phyloP scores from a whole-genome alignment of 92 coral and sea anemone species.

The Epizoanthus scotinus region DNA sequence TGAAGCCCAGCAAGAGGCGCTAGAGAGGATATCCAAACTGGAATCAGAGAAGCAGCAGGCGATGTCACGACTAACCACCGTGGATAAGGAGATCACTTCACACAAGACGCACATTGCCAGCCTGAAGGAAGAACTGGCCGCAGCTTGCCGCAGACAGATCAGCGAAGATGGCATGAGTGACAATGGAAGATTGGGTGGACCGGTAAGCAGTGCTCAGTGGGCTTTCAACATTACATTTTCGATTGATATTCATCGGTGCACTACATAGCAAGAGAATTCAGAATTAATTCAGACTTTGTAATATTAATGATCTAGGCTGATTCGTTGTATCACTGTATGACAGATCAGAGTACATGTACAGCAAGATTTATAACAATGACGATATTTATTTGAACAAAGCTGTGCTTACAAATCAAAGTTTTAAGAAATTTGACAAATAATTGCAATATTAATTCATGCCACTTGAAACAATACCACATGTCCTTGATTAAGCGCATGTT shows the following conservation, averaged over 20 bases:
- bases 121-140: conserved; percentile 86
- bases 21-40: conserved; percentile 84
- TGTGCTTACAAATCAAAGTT: no score
- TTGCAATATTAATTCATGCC: no score
- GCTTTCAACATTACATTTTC: neutral
- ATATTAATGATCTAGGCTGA: no score
- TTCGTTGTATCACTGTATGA: no score
- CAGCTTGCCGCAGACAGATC: conserved; percentile 92
- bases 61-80: conserved; percentile 68
- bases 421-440: no score
- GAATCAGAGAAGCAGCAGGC: conserved; percentile 93
- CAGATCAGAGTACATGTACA: no score
- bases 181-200: conserved; percentile 46
- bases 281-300: no score
- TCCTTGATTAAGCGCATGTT: no score
- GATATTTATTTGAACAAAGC: neutral
- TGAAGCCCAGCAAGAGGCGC: conserved; percentile 93
- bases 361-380: neutral
- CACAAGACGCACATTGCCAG: conserved; percentile 90
- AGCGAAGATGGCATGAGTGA: conserved; percentile 90
- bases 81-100: conserved; percentile 88
- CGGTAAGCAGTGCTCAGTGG: conserved; percentile 28
- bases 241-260: no score
- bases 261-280: no score
- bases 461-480: no score